phyloP scores from a whole-genome alignment of 2,113 vertebrate genomes.

The Prietella phreatophila region DNA sequence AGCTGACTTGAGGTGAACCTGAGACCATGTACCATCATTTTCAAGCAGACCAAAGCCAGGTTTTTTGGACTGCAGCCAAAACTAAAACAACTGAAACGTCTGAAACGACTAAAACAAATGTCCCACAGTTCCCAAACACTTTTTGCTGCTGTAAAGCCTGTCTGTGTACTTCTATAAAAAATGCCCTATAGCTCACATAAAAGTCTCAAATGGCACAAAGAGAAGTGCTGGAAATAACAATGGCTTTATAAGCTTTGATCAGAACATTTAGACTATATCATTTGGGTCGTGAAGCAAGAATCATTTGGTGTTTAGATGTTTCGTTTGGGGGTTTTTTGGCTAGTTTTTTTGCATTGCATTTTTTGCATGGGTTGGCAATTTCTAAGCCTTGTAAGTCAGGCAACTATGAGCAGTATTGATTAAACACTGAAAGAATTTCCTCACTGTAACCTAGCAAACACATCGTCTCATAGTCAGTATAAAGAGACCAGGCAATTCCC shows the following conservation, averaged over 20 bases:
- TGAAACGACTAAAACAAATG: not conserved
- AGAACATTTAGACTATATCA: not conserved
- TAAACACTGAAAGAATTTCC: not conserved
- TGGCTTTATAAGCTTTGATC: not conserved
- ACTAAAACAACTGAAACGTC: too few relatives aligned
- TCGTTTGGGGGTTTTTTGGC: not conserved
- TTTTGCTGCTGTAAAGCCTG: not conserved
- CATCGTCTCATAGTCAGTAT: not conserved
- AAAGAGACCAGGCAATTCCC: not conserved
- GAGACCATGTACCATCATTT: not conserved
- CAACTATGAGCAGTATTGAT: constrained; percentile 1
- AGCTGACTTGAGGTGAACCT: not conserved
- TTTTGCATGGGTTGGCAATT: not conserved
- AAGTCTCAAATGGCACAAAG: not conserved
- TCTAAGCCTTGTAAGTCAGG: not conserved
- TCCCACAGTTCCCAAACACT: not conserved
- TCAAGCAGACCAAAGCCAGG: not conserved
- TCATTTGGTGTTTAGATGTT: not conserved
- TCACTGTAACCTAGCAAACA: not conserved
- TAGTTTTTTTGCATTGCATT: not conserved
- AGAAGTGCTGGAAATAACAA: not conserved
- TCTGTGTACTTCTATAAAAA: not conserved
- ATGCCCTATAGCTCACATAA: not conserved
- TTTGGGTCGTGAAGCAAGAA: not conserved
- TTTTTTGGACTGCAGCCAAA: not conserved